Conservation (phyloP, 2,888 invertebrate species). For the Calameuta pallipes region DNA sequence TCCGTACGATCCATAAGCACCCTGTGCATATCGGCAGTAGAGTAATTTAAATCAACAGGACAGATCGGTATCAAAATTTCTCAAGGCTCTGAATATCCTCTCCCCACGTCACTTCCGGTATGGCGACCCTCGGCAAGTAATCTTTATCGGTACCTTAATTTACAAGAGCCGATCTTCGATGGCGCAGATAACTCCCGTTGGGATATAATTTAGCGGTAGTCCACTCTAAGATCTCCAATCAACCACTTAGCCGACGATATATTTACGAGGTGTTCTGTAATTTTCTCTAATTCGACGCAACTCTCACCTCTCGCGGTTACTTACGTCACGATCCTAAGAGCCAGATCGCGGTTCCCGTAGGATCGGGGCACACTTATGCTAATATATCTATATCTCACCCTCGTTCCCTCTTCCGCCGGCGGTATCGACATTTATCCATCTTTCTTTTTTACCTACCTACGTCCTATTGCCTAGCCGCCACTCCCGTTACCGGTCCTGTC, state of each 20-base stretch:
- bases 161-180: constrained; percentile 54
- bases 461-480: constrained; percentile 22
- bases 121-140: constrained; percentile 13
- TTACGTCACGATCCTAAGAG: background rate
- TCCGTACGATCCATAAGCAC: background rate
- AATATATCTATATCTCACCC: constrained; percentile 30
- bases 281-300: constrained; percentile 63
- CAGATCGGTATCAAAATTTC: background rate
- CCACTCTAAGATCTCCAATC: constrained; percentile 62
- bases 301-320: constrained; percentile 26
- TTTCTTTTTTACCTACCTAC: constrained; percentile 36
- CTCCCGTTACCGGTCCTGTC: constrained; percentile 13
- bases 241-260: constrained; percentile 65
- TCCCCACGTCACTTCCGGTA: constrained; percentile 25
- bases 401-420: constrained; percentile 16
- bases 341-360: constrained; percentile 14
- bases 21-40: background rate
- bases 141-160: constrained; percentile 40
- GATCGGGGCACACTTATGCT: constrained; percentile 43
- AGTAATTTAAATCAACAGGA: background rate
- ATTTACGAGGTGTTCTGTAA: constrained; percentile 66
- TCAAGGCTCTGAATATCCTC: background rate
- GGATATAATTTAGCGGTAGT: constrained; percentile 66
- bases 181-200: constrained; percentile 49
- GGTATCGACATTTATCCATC: constrained; percentile 15